Evolutionary conservation across 2,113 vertebrate genomes (phyloP).

Genomic region (Jaculus jaculus): DNA sequence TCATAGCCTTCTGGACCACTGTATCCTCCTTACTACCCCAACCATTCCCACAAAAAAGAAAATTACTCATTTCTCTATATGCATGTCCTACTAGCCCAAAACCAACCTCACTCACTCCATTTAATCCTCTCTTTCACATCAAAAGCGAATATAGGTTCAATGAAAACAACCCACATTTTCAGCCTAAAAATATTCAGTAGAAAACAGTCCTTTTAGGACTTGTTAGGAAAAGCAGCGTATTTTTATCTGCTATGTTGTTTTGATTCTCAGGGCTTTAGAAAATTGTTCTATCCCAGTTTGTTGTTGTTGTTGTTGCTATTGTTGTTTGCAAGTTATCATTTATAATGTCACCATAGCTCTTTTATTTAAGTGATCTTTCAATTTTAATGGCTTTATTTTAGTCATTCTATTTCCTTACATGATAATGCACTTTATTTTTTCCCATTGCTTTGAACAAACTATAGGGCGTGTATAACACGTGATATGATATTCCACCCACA

Average conservation of each 20-base stretch:
- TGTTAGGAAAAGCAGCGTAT: not conserved
- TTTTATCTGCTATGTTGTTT: not conserved
- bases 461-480: not conserved
- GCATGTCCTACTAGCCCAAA: not conserved
- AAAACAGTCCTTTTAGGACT: not conserved
- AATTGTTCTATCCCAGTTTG: not conserved
- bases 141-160: not conserved
- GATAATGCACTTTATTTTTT: not conserved
- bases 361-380: not conserved
- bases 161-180: not conserved
- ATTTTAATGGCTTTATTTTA: not conserved
- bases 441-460: not conserved
- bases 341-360: not conserved
- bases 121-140: not conserved
- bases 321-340: not conserved
- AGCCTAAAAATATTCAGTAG: not conserved
- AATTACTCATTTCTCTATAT: not conserved
- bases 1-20: not conserved
- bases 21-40: not conserved
- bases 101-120: not conserved
- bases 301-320: not conserved
- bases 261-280: not conserved
- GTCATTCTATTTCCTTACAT: not conserved
- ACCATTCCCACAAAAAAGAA: fast-evolving
- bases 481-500: not conserved